Evolutionary conservation across 2,888 invertebrate species (phyloP).

Genomic region (Heliconius hortense): DNA sequence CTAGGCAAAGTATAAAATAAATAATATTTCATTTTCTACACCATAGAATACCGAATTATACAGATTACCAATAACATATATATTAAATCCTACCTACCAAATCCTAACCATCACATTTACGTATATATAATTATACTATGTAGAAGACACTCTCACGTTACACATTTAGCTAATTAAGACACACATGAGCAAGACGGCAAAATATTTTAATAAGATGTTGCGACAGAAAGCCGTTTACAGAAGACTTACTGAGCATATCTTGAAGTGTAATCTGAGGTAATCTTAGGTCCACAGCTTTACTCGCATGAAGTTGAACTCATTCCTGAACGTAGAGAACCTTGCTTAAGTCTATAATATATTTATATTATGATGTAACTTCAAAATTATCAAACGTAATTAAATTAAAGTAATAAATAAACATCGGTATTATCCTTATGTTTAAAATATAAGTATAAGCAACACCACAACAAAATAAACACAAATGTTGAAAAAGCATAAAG

Average conservation of each 20-base stretch:
- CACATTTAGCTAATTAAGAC: constrained; percentile 19
- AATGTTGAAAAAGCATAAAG: background rate
- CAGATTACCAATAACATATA: background rate
- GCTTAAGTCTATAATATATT: background rate
- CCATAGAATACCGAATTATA: too few species aligned
- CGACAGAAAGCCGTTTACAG: constrained; percentile 16
- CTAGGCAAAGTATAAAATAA: too few species aligned
- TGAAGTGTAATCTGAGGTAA: constrained; percentile 9
- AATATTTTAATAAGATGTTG: constrained; percentile 20
- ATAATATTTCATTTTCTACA: too few species aligned
- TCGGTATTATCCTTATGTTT: background rate
- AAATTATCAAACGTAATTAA: too few species aligned
- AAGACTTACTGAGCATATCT: constrained; percentile 21
- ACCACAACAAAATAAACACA: background rate
- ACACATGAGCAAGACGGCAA: constrained; percentile 1
- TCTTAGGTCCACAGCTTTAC: constrained; percentile 10
- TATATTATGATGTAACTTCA: background rate
- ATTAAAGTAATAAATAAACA: background rate
- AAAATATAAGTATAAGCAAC: background rate
- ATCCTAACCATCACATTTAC: background rate
- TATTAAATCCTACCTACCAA: background rate
- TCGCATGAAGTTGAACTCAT: constrained; percentile 1
- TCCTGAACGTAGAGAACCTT: background rate
- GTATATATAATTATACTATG: constrained; percentile 11
- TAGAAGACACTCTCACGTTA: constrained; percentile 10